Percentiles rank a stretch among this genome's conserved stretches.
Evolutionary conservation across 2,797 vertebrate genomes (phyloP).

Genomic region (Botia kubotai): DNA sequence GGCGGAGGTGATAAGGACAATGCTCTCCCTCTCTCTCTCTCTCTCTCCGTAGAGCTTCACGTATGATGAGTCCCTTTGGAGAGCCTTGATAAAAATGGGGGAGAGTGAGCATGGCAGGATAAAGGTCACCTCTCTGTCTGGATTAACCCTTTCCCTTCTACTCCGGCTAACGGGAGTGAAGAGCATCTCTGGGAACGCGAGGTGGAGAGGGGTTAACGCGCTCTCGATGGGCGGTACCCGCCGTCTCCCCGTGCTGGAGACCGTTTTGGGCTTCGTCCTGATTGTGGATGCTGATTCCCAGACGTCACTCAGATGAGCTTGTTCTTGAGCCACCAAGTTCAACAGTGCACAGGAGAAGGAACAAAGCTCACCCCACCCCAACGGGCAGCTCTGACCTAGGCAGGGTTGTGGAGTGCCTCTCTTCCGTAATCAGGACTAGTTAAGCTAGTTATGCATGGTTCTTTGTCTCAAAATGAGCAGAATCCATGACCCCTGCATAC

Average conservation of each 20-base stretch:
- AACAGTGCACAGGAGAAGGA: background rate
- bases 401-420: conserved; percentile 26
- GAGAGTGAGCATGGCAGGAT: conserved; percentile 67
- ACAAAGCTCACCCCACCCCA: conserved; percentile 13
- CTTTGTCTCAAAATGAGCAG: conserved; percentile 42
- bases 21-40: conserved; percentile 80
- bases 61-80: conserved; percentile 88
- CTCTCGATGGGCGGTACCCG: background rate
- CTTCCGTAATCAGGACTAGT: conserved; percentile 47
- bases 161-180: background rate
- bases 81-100: conserved; percentile 57
- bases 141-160: conserved; percentile 79
- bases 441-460: conserved; percentile 20
- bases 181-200: conserved; percentile 20
- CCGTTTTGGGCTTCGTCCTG: background rate
- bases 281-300: conserved; percentile 28
- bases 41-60: conserved; percentile 84
- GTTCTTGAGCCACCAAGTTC: background rate
- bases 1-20: conserved; percentile 99
- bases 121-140: conserved; percentile 88
- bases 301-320: conserved; percentile 10
- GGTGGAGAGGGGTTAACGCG: conserved; percentile 35
- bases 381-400: conserved; percentile 38
- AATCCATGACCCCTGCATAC: conserved; percentile 53
- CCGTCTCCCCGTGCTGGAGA: background rate